Conservation (phyloP, 2,888 invertebrate genomes). For the Lasioglossum vierecki region DNA sequence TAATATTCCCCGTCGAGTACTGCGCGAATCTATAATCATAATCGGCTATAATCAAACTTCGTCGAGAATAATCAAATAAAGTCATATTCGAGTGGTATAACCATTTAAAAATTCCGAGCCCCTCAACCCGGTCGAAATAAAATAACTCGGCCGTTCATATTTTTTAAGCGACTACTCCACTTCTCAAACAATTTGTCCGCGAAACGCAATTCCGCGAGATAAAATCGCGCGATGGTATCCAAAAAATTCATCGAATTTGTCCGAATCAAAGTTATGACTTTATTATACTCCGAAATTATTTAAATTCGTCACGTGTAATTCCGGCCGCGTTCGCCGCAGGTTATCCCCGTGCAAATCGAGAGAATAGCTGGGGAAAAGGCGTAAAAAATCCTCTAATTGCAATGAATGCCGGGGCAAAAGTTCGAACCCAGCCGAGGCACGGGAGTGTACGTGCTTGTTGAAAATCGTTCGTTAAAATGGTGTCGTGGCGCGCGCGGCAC, state of each 20-base stretch:
- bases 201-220: neutral
- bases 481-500: conserved; percentile 55
- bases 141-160: neutral
- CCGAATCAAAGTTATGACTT: neutral
- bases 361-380: neutral
- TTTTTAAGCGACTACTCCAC: neutral
- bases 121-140: neutral
- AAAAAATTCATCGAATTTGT: neutral
- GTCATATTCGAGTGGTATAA: neutral
- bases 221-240: neutral
- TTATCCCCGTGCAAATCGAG: neutral
- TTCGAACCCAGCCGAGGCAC: conserved; percentile 15
- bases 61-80: neutral
- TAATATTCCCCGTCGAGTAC: neutral
- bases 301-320: conserved; percentile 2
- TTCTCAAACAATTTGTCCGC: neutral
- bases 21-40: neutral
- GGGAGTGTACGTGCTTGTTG: conserved; percentile 23
- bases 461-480: conserved; percentile 49
- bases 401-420: neutral
- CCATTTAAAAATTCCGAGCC: neutral
- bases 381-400: conserved; percentile 4
- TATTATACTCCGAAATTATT: neutral
- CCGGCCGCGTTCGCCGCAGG: neutral
- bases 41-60: neutral